These are phyloP conservation scores for Uria aalge DNA, from an alignment of 2,113 vertebrate species.

Conservation along the genomic window DNA sequence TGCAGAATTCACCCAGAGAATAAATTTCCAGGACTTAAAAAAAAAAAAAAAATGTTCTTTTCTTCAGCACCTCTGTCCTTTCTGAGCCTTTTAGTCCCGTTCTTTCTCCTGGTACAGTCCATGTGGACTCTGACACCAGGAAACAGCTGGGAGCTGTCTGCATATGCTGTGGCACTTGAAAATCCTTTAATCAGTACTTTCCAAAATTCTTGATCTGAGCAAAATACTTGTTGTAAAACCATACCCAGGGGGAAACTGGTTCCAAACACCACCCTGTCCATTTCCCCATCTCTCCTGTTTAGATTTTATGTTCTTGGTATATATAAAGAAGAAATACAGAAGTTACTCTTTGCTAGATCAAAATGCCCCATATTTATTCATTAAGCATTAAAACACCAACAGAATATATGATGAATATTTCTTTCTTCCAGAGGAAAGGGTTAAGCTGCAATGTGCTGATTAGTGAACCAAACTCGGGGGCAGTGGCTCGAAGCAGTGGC, in stretches of 20 bases:
- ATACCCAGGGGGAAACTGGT: not conserved
- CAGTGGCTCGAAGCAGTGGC: not conserved
- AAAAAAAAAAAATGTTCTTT: not conserved
- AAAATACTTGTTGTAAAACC: not conserved
- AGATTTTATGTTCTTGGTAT: not conserved
- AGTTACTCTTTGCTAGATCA: not conserved
- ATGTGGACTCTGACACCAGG: not conserved
- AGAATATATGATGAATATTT: not conserved
- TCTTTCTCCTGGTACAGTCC: not conserved
- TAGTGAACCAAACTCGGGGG: accelerated
- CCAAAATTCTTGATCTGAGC: not conserved
- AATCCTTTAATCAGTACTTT: conserved; percentile 15
- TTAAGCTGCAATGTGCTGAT: not conserved
- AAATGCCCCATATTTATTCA: conserved; percentile 9
- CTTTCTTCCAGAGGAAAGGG: not conserved
- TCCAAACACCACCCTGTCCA: accelerated
- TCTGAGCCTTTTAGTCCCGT: not conserved
- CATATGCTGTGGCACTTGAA: not conserved
- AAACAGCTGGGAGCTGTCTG: not conserved
- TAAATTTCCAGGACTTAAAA: not conserved
- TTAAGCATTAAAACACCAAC: not conserved
- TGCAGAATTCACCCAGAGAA: not conserved
- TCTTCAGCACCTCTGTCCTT: not conserved
- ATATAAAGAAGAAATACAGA: not conserved
- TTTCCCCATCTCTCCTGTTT: not conserved